These are phyloP conservation scores for Drosophila auraria DNA, from an alignment of 1,140 invertebrate species.

Conservation along the genomic window DNA sequence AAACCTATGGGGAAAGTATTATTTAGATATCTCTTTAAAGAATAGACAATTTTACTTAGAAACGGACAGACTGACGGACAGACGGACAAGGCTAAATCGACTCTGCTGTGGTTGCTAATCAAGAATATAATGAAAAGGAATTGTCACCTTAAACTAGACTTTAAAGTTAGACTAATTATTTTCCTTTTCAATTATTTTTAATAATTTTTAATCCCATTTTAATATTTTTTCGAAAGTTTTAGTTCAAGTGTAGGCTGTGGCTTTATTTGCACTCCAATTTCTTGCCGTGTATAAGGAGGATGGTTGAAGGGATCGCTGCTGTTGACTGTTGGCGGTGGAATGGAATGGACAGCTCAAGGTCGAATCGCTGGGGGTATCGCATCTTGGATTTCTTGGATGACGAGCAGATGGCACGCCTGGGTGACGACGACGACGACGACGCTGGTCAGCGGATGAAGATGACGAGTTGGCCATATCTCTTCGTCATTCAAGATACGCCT, in stretches of 20 bases:
- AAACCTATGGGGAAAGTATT: too few species aligned
- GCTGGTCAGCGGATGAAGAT: slow-evolving; percentile 34
- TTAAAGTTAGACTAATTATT: too few species aligned
- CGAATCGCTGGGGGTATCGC: slow-evolving; percentile 28
- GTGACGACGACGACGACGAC: slow-evolving; percentile 24
- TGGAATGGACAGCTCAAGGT: slow-evolving; percentile 58
- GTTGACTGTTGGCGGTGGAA: background rate
- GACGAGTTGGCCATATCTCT: slow-evolving; percentile 43
- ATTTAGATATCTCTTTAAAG: too few species aligned
- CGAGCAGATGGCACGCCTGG: slow-evolving; percentile 51
- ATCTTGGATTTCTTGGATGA: slow-evolving; percentile 42
- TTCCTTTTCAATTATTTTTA: too few species aligned
- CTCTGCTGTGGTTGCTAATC: too few species aligned
- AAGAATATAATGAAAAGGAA: too few species aligned
- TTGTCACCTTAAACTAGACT: too few species aligned
- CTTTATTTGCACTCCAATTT: background rate
- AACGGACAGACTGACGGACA: too few species aligned
- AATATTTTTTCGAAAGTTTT: too few species aligned
- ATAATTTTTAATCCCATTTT: too few species aligned
- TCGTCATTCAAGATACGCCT: slow-evolving; percentile 43
- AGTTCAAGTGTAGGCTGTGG: background rate
- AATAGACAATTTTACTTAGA: too few species aligned
- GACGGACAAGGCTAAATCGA: too few species aligned
- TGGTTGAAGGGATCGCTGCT: slow-evolving; percentile 28
- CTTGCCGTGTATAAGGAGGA: slow-evolving; percentile 4